phyloP scores from a whole-genome alignment of 2,797 vertebrate genomes.

The Podarcis lilfordi region DNA sequence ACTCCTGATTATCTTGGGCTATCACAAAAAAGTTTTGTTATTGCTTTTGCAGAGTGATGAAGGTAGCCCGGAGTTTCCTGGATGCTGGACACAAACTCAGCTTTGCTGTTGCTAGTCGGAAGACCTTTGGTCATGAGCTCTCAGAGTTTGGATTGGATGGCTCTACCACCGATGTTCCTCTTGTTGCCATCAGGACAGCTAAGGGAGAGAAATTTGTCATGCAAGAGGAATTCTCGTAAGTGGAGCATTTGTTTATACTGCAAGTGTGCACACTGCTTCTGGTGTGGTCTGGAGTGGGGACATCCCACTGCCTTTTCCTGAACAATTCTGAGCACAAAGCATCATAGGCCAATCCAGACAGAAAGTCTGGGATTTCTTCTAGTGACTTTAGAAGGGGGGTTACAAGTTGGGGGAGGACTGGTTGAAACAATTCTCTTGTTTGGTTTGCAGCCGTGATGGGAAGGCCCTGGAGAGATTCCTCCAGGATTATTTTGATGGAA shows the following conservation, averaged over 20 bases:
- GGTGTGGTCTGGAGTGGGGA: not conserved
- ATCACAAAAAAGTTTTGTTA: not conserved
- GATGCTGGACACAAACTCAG: conserved; percentile 89
- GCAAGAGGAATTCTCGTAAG: conserved; percentile 96
- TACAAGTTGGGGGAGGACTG: not conserved
- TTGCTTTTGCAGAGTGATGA: conserved; percentile 89
- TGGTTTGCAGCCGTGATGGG: conserved; percentile 88
- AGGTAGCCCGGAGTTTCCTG: conserved; percentile 92
- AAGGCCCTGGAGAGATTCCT: conserved; percentile 94
- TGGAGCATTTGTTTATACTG: conserved; percentile 32
- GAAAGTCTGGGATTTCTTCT: not conserved
- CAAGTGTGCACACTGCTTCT: too few relatives aligned
- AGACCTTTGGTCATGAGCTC: conserved; percentile 87
- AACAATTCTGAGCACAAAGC: not conserved
- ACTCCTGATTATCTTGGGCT: not conserved
- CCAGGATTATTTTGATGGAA: conserved; percentile 92
- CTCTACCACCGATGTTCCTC: conserved; percentile 85
- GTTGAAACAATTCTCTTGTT: not conserved
- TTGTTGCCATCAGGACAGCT: conserved; percentile 89
- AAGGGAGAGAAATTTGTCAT: conserved; percentile 96
- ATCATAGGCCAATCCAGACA: not conserved
- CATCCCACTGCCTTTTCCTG: not conserved
- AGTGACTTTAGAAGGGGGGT: not conserved
- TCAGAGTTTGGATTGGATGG: conserved; percentile 90
- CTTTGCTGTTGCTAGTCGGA: conserved; percentile 92